A percentile compares a stretch with the other conserved stretches of the same genome.
Conservation (phyloP, 1,140 invertebrate species). For the Platyscapa corneri region DNA sequence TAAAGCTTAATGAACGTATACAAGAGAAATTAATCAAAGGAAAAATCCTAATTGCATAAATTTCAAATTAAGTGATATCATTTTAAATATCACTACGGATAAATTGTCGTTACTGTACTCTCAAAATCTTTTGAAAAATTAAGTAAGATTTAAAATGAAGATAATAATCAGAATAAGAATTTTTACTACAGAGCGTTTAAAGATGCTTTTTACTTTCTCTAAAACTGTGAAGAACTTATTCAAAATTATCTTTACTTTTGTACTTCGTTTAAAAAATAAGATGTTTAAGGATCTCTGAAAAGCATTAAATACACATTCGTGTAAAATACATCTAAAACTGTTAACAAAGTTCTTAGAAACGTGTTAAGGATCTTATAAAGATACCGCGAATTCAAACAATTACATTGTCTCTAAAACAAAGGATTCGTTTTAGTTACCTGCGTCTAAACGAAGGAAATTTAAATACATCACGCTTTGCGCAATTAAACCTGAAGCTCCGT, state of each 20-base stretch:
- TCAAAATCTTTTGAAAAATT: not conserved
- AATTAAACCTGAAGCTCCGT: conserved; percentile 26
- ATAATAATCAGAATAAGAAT: not conserved
- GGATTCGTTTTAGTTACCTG: conserved; percentile 18
- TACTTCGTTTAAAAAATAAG: not conserved
- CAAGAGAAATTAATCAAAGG: not conserved
- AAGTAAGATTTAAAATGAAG: not conserved
- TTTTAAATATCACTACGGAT: not conserved
- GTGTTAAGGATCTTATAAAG: conserved; percentile 38
- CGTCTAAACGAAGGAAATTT: conserved; percentile 2
- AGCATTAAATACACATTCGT: conserved; percentile 37
- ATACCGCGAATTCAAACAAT: conserved; percentile 41
- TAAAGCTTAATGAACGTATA: not conserved
- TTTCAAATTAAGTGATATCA: not conserved
- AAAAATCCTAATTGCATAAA: not conserved
- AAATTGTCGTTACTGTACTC: too few relatives aligned
- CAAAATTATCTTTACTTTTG: not conserved
- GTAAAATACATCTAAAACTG: conserved; percentile 30
- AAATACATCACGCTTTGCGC: conserved; percentile 31
- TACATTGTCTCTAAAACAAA: conserved; percentile 37
- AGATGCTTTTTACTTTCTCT: not conserved
- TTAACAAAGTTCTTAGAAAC: conserved; percentile 13
- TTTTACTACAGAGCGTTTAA: not conserved
- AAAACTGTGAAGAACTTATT: not conserved
- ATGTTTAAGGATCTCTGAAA: conserved; percentile 16